These are phyloP conservation scores for Folsomia manolachei DNA, from an alignment of 2,888 invertebrate species.

Conservation along the genomic window DNA sequence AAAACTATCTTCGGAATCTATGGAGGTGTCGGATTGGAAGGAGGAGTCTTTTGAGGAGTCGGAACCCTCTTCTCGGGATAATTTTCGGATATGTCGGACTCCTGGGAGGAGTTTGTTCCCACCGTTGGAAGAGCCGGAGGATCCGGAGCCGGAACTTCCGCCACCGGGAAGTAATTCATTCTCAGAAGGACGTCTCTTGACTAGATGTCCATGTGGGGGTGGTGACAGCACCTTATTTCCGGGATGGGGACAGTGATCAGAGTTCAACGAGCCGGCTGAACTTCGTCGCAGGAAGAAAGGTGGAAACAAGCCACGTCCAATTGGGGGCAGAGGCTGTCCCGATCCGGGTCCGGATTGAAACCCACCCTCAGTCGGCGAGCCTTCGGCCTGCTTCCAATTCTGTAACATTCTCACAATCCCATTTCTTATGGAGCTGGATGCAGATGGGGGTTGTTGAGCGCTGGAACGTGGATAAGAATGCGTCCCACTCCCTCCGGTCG, in stretches of 20 bases:
- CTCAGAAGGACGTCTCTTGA: conserved; percentile 37
- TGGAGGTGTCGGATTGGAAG: conserved; percentile 87
- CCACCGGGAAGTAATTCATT: conserved; percentile 29
- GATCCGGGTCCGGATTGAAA: conserved; percentile 15
- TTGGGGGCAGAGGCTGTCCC: conserved; percentile 22
- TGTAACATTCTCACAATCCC: conserved; percentile 80
- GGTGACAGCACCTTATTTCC: conserved; percentile 27
- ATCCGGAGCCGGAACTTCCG: conserved; percentile 15
- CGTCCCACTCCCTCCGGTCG: background rate
- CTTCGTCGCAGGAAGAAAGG: conserved; percentile 49
- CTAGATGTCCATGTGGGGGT: conserved; percentile 32
- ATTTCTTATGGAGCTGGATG: conserved; percentile 62
- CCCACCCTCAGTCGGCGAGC: conserved; percentile 4
- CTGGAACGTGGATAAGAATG: conserved; percentile 7
- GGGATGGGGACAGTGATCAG: conserved; percentile 23
- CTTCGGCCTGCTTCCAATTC: conserved; percentile 68
- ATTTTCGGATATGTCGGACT: conserved; percentile 63
- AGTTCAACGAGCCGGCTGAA: conserved; percentile 47
- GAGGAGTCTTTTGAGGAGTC: conserved; percentile 62
- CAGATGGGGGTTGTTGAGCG: background rate
- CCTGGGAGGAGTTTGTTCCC: conserved; percentile 47
- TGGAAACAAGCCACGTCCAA: conserved; percentile 47
- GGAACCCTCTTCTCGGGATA: conserved; percentile 82
- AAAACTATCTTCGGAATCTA: conserved; percentile 90
- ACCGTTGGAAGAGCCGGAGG: conserved; percentile 5